Conservation (phyloP, 2,113 vertebrate species). For the Diglossa brunneiventris region DNA sequence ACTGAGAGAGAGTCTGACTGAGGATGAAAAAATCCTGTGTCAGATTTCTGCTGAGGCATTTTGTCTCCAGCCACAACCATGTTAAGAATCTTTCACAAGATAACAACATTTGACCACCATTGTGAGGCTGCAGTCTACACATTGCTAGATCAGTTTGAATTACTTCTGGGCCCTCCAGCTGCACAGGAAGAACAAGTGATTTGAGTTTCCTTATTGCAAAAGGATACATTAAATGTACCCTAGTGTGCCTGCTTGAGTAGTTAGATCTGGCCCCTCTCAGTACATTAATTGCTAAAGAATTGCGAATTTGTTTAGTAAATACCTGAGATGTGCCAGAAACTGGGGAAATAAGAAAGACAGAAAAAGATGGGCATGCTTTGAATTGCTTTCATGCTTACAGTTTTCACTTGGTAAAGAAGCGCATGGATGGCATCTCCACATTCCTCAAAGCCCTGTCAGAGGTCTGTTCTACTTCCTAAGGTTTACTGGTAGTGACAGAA, state of each 20-base stretch:
- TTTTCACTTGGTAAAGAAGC: background rate
- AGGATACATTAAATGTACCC: background rate
- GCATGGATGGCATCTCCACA: background rate
- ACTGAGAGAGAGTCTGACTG: background rate
- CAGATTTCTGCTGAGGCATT: background rate
- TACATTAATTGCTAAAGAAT: background rate
- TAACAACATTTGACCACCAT: background rate
- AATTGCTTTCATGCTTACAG: background rate
- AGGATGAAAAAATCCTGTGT: background rate
- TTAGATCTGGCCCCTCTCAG: background rate
- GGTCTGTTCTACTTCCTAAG: background rate
- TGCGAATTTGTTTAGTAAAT: background rate
- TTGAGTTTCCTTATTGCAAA: background rate
- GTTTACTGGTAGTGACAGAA: background rate
- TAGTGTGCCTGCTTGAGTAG: background rate
- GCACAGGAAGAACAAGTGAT: background rate
- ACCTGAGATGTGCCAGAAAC: background rate
- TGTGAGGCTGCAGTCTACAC: background rate
- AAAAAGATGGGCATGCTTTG: background rate
- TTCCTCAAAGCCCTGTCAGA: background rate
- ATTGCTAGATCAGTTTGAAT: background rate
- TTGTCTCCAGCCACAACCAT: background rate
- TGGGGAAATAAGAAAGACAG: background rate
- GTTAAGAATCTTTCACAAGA: background rate
- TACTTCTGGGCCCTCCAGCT: background rate